Evolutionary conservation across 2,797 vertebrate genomes (phyloP).

Genomic region (Buceros bicornis): DNA sequence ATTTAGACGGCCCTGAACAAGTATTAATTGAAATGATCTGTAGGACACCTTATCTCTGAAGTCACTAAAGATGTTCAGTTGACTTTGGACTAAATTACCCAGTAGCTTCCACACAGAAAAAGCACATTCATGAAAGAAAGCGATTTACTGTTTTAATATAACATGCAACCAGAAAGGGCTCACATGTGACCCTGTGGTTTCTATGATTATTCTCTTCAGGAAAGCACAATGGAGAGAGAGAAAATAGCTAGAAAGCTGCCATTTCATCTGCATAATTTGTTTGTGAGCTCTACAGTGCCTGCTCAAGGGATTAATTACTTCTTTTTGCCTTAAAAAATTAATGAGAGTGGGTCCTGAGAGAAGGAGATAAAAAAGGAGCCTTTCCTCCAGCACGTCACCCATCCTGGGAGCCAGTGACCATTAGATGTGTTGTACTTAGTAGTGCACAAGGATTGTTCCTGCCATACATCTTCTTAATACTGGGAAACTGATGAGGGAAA

Average conservation of each 20-base stretch:
- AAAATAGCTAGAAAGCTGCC: background rate
- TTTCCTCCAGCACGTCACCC: background rate
- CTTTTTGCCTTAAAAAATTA: background rate
- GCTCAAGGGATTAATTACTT: background rate
- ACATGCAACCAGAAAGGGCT: background rate
- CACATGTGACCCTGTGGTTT: background rate
- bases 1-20: background rate
- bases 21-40: slow-evolving; percentile 5
- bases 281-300: background rate
- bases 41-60: background rate
- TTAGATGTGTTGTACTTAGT: accelerated
- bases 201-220: background rate
- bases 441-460: background rate
- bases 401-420: background rate
- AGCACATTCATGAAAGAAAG: background rate
- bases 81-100: slow-evolving; percentile 42
- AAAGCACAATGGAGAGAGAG: background rate
- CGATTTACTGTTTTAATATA: slow-evolving; percentile 48
- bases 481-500: background rate
- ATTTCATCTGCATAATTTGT: background rate
- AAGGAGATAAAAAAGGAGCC: background rate
- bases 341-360: background rate
- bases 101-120: slow-evolving; percentile 13
- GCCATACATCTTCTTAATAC: background rate
- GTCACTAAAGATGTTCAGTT: slow-evolving; percentile 13